phyloP scores from a whole-genome alignment of 2,113 vertebrate genomes.

The Paratilapia polleni region DNA sequence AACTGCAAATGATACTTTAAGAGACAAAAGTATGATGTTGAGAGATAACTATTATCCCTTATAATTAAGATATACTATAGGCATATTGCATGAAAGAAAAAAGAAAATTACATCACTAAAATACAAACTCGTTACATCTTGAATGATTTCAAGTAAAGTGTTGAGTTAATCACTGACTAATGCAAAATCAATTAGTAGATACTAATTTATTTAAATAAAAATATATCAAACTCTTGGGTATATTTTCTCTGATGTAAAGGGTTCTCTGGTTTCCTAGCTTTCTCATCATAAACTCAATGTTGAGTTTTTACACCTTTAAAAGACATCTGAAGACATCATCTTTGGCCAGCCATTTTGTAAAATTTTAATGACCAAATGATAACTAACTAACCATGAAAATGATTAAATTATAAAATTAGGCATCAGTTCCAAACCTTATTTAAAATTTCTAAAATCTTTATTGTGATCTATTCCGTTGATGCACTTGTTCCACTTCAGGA shows the following conservation, averaged over 20 bases:
- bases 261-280: neutral
- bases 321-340: neutral
- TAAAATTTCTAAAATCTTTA: neutral
- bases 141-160: neutral
- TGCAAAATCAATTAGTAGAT: neutral
- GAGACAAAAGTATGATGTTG: slow-evolving; percentile 14
- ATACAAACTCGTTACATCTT: neutral
- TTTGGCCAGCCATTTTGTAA: neutral
- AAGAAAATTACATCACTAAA: neutral
- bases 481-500: neutral
- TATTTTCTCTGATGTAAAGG: neutral
- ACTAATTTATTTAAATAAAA: neutral
- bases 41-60: neutral
- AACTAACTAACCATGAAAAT: neutral
- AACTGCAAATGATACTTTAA: neutral
- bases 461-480: neutral
- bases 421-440: neutral
- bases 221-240: neutral
- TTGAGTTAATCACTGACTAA: neutral
- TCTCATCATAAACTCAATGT: neutral
- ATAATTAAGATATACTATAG: neutral
- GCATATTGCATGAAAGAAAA: neutral
- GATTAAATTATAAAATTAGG: neutral
- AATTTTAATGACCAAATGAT: neutral
- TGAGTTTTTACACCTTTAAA: neutral